Base-by-base conservation (phyloP, 2,797 vertebrate genomes). In the Acanthopagrus latus region DNA sequence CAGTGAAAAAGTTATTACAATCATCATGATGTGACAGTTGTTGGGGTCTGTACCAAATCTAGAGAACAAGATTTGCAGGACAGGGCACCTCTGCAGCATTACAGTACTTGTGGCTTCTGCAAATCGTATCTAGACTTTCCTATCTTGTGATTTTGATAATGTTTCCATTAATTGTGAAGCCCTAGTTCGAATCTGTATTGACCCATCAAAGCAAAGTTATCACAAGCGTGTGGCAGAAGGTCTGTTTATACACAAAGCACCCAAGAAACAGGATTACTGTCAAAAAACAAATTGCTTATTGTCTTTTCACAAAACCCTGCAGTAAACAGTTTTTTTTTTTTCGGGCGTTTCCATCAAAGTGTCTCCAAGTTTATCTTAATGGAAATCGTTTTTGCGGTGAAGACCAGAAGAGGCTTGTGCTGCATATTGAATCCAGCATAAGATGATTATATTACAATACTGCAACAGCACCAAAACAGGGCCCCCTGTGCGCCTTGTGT, bases 291-390 rank as follows among this genome's bases (percentile, higher is more conserved):
- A 81, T 57, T 1, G 4, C 17, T 70, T 78, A 48, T 84, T 86
- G 67, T 87, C 62, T 80, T 68, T 77, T 71, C 27, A 33, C 62
- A 16, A 82, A 88, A 70, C 62, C 51, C 72, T 70, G 44, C 69
- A 63, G 80, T 66, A 64, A 73, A 87, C 65, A 25, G 23, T 41
- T 23, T 62, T 51, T 47, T 79, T 71, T 74, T 75, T 62, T 47
- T n/a, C n/a, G n/a, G 76, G 79, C 64, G 11, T 74, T 85, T 74
- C 60, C 48, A 51, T 79, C 64, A 62, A 11, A n/a, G 20, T 21
- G 47, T 70, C 83, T 82, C 83, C 54, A 43, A 58, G 46, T 81
- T 83, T 85, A 91, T 92, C 86, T 85, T 88, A 90, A 91, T 92
- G 63, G 82, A 91, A 90, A 90, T 89, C 84, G 74, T 80, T 76